Evolutionary conservation across 2,113 vertebrate genomes (phyloP), one percentile per base, ranked within the genome.

Genomic region (Neogobius melanostomus): DNA sequence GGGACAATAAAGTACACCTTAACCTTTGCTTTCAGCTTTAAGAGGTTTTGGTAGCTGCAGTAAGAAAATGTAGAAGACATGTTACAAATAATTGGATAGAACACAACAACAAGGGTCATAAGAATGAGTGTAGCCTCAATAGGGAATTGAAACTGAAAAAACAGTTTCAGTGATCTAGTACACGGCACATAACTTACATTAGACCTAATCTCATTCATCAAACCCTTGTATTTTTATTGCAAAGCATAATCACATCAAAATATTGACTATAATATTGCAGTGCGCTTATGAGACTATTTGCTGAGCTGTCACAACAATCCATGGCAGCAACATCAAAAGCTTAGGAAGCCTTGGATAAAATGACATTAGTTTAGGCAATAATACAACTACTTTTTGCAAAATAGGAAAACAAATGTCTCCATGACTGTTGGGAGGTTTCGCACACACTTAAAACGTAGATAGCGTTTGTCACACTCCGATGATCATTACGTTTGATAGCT

Each of bases 281-380:
- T 54, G 43, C 66, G 57, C 21, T 50, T 11, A 66, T 21, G 51
- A 56, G 60, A 52, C 9, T n/a, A 61, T 16, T 14, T 45, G 59
- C 42, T 2, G 44, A 61, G 59, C 44, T 61, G 42, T 61, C 15
- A 72, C 59, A 1, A 59, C 10, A 36, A 63, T 43, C 6, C 11
- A 56, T 45, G 36, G 60, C 49, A 15, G 4, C 11, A n/a, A 53
- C 72, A 76, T 69, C 63, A 73, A 57, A 17, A 65, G 76, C 54
- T 47, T 2, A 17, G 17, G 46, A 7, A 77, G 49, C 68, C 61
- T 46, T 61, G 60, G 69, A 71, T 59, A 70, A 82, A 54, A 68
- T 2, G 43, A 16, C 6, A 10, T 17, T 2, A 9, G 17, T 56
- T 11, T 11, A 11, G 11, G 6, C 1, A 7, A 60, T 8, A 59